Evolutionary conservation across 2,888 invertebrate species (phyloP).

Genomic region (Ochlodes sylvanus): DNA sequence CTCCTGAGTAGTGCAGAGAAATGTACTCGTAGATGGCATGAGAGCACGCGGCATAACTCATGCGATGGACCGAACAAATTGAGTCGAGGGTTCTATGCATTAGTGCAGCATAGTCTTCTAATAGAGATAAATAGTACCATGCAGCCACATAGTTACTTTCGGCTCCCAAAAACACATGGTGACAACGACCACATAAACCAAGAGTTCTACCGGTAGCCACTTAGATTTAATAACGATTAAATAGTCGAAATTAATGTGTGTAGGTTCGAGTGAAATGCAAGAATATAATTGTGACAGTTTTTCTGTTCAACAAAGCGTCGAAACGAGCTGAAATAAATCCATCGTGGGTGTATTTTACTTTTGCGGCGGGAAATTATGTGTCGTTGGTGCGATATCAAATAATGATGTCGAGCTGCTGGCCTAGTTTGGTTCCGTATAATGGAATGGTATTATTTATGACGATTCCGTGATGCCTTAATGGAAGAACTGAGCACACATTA

Average conservation of each 20-base stretch:
- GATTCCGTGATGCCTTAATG: constrained; percentile 20
- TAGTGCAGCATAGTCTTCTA: too few relatives aligned
- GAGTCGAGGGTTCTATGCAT: too few relatives aligned
- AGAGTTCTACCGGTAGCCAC: too few relatives aligned
- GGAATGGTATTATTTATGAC: constrained; percentile 27
- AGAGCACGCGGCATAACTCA: too few relatives aligned
- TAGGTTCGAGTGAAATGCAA: constrained; percentile 33
- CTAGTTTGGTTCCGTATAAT: constrained; percentile 31
- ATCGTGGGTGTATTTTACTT: constrained; percentile 36
- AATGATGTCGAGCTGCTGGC: constrained; percentile 33
- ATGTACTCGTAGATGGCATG: too few relatives aligned
- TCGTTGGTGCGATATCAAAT: constrained; percentile 37
- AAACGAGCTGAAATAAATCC: constrained; percentile 38
- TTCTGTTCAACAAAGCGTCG: constrained; percentile 30
- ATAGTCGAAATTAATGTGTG: constrained; percentile 26
- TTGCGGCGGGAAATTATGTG: constrained; percentile 36
- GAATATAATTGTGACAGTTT: constrained; percentile 37
- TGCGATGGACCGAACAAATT: too few relatives aligned
- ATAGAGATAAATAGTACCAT: too few relatives aligned
- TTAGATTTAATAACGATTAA: neutral
- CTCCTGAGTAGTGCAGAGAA: too few relatives aligned
- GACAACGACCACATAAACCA: too few relatives aligned
- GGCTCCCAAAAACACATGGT: too few relatives aligned
- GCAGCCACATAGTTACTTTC: too few relatives aligned
- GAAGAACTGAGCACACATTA: constrained; percentile 2